These are phyloP conservation scores for Misgurnus anguillicaudatus DNA, from an alignment of 2,113 vertebrate genomes.

Conservation along the genomic window DNA sequence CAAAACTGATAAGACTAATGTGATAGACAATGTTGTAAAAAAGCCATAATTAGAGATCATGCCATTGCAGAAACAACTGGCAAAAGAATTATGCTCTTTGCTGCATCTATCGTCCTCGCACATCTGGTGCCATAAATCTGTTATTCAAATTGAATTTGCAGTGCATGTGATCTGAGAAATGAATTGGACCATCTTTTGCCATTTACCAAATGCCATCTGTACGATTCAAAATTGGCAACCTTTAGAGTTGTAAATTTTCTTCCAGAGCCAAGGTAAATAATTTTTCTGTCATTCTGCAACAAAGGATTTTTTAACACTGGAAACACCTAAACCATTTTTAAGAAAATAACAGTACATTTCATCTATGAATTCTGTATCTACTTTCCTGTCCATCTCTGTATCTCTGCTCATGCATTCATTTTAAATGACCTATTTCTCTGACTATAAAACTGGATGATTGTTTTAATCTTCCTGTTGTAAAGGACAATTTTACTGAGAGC, in stretches of 20 bases:
- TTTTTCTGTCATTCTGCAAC: background rate
- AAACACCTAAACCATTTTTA: background rate
- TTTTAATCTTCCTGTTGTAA: slow-evolving; percentile 64
- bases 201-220: slow-evolving; percentile 50
- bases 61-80: slow-evolving; percentile 23
- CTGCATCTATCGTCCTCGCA: slow-evolving; percentile 18
- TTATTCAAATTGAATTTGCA: slow-evolving; percentile 42
- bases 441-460: slow-evolving; percentile 67
- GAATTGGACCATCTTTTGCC: slow-evolving; percentile 35
- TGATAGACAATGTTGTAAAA: slow-evolving; percentile 26
- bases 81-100: slow-evolving; percentile 35
- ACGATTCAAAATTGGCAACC: slow-evolving; percentile 22
- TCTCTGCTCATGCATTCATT: slow-evolving; percentile 63
- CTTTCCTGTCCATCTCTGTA: background rate
- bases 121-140: slow-evolving; percentile 49
- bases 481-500: slow-evolving; percentile 67
- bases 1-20: slow-evolving; percentile 16
- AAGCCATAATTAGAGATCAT: slow-evolving; percentile 23
- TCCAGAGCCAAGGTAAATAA: slow-evolving; percentile 16
- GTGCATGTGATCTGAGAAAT: slow-evolving; percentile 39
- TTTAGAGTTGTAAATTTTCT: slow-evolving; percentile 5
- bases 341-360: background rate
- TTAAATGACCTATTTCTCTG: slow-evolving; percentile 64
- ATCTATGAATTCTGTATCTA: background rate
- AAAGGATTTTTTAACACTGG: background rate